A percentile compares a stretch with the other conserved stretches of the same genome.
Conservation (phyloP, 2,113 vertebrate species). For the Shinisaurus crocodilurus region DNA sequence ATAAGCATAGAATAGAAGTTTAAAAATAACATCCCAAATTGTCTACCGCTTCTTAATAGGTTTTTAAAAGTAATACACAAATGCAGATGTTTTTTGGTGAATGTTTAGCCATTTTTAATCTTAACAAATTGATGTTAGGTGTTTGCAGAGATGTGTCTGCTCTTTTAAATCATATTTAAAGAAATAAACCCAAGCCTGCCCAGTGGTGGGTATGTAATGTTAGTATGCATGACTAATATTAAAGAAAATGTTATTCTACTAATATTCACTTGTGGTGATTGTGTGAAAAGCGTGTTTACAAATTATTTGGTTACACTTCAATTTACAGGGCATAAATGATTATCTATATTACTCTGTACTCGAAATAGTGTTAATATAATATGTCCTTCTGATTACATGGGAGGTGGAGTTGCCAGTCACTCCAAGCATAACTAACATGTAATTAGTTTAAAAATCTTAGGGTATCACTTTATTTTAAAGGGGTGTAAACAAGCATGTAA, state of each 20-base stretch:
- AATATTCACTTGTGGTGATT: slow-evolving; percentile 93
- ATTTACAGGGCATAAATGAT: slow-evolving; percentile 86
- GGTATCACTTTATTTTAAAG: slow-evolving; percentile 73
- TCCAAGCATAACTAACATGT: slow-evolving; percentile 74
- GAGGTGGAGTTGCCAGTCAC: slow-evolving; percentile 80
- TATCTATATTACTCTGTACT: slow-evolving; percentile 82
- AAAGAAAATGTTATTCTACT: slow-evolving; percentile 91
- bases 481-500: slow-evolving; percentile 71
- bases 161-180: slow-evolving; percentile 85
- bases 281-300: slow-evolving; percentile 97
- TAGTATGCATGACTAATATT: slow-evolving; percentile 97
- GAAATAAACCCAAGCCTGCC: slow-evolving; percentile 80
- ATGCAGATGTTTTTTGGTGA: slow-evolving; percentile 92
- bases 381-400: slow-evolving; percentile 73
- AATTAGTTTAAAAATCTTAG: slow-evolving; percentile 73
- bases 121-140: slow-evolving; percentile 94
- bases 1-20: slow-evolving; percentile 84
- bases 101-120: slow-evolving; percentile 95
- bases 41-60: slow-evolving; percentile 86
- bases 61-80: slow-evolving; percentile 93
- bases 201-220: slow-evolving; percentile 87
- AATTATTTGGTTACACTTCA: slow-evolving; percentile 88
- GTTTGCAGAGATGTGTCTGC: slow-evolving; percentile 87
- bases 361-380: slow-evolving; percentile 70
- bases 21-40: slow-evolving; percentile 82